phyloP scores from a whole-genome alignment of 2,888 invertebrate genomes.

The Athalia cordata region DNA sequence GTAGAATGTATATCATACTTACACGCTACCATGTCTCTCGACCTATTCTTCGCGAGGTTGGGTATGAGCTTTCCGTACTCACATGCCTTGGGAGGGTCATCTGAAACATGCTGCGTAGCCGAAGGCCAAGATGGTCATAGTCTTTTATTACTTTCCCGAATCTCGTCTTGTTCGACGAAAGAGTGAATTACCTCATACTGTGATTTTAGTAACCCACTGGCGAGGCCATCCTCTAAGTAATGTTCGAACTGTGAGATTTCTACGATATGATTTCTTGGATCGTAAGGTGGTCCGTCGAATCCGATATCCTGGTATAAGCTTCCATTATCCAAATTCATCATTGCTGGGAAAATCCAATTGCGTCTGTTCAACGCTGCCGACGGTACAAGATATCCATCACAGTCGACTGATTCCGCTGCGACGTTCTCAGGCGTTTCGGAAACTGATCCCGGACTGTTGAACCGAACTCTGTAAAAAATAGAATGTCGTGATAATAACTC shows the following conservation, averaged over 20 bases:
- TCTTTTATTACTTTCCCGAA: not conserved
- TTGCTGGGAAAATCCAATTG: too few relatives aligned
- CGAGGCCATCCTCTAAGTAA: slow-evolving; percentile 68
- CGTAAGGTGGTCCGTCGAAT: not conserved
- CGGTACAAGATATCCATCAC: too few relatives aligned
- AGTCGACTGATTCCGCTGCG: too few relatives aligned
- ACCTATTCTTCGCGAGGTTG: slow-evolving; percentile 71
- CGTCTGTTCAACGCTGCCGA: too few relatives aligned
- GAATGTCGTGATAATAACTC: too few relatives aligned
- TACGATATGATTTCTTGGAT: slow-evolving; percentile 55
- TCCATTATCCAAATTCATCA: too few relatives aligned
- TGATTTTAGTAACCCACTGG: slow-evolving; percentile 62
- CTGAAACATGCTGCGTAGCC: slow-evolving; percentile 56
- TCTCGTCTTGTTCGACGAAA: slow-evolving; percentile 41
- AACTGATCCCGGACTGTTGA: too few relatives aligned
- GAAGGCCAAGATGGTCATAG: not conserved
- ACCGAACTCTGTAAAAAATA: too few relatives aligned
- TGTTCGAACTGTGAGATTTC: slow-evolving; percentile 68
- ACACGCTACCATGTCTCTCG: slow-evolving; percentile 71
- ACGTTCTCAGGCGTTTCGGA: too few relatives aligned
- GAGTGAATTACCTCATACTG: slow-evolving; percentile 66
- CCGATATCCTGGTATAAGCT: too few relatives aligned
- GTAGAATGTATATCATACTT: slow-evolving; percentile 56
- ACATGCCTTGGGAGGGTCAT: slow-evolving; percentile 59
- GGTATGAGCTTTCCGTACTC: slow-evolving; percentile 61